Percentiles rank a stretch among this genome's conserved stretches.
These are phyloP conservation scores for Stegostoma tigrinum DNA, from an alignment of 2,113 vertebrate species.

Conservation along the genomic window DNA sequence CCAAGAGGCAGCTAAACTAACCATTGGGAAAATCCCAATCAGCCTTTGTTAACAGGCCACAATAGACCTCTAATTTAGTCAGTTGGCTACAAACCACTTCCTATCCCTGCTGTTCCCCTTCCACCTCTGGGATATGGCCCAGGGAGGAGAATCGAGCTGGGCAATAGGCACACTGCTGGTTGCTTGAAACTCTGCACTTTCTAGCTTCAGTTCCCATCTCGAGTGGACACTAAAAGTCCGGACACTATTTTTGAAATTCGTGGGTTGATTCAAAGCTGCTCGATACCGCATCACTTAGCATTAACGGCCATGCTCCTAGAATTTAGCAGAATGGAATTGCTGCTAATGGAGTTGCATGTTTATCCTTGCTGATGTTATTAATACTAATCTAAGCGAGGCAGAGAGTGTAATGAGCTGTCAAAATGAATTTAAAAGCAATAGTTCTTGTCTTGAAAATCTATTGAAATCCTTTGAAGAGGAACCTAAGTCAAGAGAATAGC, in stretches of 20 bases:
- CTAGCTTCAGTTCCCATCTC: background rate
- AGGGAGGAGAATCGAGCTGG: background rate
- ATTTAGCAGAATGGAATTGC: background rate
- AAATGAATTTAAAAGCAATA: background rate
- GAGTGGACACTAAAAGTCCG: background rate
- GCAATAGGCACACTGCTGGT: background rate
- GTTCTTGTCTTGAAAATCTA: background rate
- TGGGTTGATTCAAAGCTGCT: background rate
- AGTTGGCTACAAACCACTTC: background rate
- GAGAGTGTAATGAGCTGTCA: background rate
- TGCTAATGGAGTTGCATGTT: background rate
- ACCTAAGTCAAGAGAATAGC: background rate
- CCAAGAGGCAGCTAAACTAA: too few relatives aligned
- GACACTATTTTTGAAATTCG: background rate
- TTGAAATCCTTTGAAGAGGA: background rate
- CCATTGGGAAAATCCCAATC: too few relatives aligned
- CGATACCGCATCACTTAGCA: background rate
- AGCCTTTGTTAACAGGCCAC: too few relatives aligned
- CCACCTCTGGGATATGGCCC: too few relatives aligned
- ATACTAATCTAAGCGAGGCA: background rate
- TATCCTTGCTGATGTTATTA: background rate
- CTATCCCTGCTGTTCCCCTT: background rate
- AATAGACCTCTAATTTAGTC: too few relatives aligned
- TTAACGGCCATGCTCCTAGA: background rate
- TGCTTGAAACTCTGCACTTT: background rate